These are phyloP conservation scores for Sinopyrophorus schimmeli DNA, from an alignment of 2,888 invertebrate species.

Conservation along the genomic window DNA sequence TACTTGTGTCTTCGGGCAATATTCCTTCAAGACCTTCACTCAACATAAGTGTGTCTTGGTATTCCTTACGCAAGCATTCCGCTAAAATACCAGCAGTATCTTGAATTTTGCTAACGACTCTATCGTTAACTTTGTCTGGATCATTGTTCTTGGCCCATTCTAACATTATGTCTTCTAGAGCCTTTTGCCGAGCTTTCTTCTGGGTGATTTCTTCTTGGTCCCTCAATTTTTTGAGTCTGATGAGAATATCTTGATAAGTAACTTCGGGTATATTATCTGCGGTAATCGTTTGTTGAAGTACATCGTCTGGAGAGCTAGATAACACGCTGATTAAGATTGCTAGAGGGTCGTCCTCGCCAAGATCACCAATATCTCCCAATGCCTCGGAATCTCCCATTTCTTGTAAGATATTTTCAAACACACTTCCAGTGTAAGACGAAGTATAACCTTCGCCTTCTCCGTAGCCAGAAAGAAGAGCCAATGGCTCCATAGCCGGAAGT, in stretches of 20 bases:
- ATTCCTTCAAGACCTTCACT: too few relatives aligned
- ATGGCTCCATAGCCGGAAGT: neutral
- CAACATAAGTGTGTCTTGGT: conserved; percentile 18
- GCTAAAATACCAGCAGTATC: conserved; percentile 40
- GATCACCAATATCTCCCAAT: neutral
- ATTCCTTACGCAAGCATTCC: conserved; percentile 32
- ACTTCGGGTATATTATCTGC: conserved; percentile 35
- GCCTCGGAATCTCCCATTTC: neutral
- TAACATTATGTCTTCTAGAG: conserved; percentile 41
- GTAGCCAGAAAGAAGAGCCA: neutral
- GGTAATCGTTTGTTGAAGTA: conserved; percentile 36
- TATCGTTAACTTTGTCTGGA: conserved; percentile 41
- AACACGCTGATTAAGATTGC: conserved; percentile 41
- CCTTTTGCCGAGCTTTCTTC: conserved; percentile 2
- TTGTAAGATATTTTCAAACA: neutral
- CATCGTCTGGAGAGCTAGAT: conserved; percentile 29
- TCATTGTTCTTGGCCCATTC: conserved; percentile 44
- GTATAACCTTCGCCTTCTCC: neutral
- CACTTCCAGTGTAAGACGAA: neutral
- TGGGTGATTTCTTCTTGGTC: conserved; percentile 14
- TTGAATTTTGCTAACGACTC: conserved; percentile 42
- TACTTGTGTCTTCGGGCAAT: too few relatives aligned
- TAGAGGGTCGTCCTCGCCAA: conserved; percentile 19
- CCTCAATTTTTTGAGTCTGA: conserved; percentile 38
- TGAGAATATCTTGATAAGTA: conserved; percentile 39